phyloP scores from a whole-genome alignment of 2,888 invertebrate genomes.

The Pristionchus entomophagus region DNA sequence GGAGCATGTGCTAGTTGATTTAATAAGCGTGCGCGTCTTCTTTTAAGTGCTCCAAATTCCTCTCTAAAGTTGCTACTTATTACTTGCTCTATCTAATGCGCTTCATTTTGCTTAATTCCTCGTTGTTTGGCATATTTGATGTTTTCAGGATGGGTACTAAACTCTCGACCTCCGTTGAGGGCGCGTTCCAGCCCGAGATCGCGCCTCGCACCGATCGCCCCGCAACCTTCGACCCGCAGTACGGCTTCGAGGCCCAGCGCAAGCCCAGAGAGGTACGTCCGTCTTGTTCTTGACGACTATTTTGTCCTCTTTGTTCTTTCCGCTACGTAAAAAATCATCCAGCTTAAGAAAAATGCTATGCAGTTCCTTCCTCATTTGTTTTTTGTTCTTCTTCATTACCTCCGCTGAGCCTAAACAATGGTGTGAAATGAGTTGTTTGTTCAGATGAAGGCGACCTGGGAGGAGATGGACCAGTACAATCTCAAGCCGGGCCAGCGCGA shows the following conservation, averaged over 20 bases:
- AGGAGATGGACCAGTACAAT: conserved; percentile 69
- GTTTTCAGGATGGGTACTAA: conserved; percentile 68
- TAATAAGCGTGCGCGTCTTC: neutral
- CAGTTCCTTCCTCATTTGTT: too few species aligned
- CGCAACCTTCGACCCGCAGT: conserved; percentile 74
- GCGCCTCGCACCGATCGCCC: conserved; percentile 73
- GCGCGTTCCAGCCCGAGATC: conserved; percentile 66
- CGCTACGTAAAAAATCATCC: conserved; percentile 48
- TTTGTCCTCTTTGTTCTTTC: neutral
- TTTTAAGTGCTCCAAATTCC: neutral
- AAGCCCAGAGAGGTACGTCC: conserved; percentile 63
- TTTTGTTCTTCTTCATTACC: too few species aligned
- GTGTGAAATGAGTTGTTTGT: neutral
- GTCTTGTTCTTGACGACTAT: too few species aligned
- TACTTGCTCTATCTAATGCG: neutral
- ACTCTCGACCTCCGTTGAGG: conserved; percentile 69
- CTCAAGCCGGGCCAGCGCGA: conserved; percentile 71
- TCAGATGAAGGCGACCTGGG: conserved; percentile 66
- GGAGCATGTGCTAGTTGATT: too few species aligned
- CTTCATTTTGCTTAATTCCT: neutral
- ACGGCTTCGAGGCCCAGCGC: conserved; percentile 70
- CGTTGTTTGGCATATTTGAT: neutral
- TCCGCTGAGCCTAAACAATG: too few species aligned
- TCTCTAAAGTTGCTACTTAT: neutral
- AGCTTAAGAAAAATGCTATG: too few species aligned